Conservation (phyloP, 2,888 invertebrate species). For the Ptilodon capucinus region DNA sequence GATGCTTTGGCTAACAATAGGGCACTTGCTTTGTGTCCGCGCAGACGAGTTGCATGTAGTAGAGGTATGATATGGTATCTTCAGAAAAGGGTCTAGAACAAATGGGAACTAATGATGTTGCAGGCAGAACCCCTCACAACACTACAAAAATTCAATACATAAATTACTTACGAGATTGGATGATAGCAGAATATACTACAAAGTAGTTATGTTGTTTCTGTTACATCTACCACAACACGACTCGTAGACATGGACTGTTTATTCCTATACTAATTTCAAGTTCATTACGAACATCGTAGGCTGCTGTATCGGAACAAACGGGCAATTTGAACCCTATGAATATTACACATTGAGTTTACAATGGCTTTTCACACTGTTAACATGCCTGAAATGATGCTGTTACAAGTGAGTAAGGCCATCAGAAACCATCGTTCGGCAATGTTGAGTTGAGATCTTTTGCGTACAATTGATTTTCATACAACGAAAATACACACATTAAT, state of each 20-base stretch:
- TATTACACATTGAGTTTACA: constrained; percentile 27
- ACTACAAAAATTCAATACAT: too few species aligned
- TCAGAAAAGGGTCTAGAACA: too few species aligned
- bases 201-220: too few species aligned
- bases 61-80: too few species aligned
- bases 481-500: neutral
- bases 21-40: constrained; percentile 47
- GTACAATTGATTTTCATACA: constrained; percentile 9
- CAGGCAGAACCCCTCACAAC: too few species aligned
- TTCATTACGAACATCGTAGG: constrained; percentile 49
- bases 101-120: too few species aligned
- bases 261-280: constrained; percentile 46
- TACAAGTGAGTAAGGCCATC: constrained; percentile 19
- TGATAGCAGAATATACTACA: too few species aligned
- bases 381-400: constrained; percentile 1
- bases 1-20: constrained; percentile 79
- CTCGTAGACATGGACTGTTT: constrained; percentile 13
- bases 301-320: constrained; percentile 40
- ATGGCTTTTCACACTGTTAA: constrained; percentile 23
- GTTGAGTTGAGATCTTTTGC: constrained; percentile 39
- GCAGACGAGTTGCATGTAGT: neutral
- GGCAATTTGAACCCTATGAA: constrained; percentile 38
- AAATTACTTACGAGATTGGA: too few species aligned
- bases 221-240: neutral
- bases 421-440: constrained; percentile 28